These are phyloP conservation scores for Himalopsyche tibetana DNA, from an alignment of 2,888 invertebrate genomes.

Conservation along the genomic window DNA sequence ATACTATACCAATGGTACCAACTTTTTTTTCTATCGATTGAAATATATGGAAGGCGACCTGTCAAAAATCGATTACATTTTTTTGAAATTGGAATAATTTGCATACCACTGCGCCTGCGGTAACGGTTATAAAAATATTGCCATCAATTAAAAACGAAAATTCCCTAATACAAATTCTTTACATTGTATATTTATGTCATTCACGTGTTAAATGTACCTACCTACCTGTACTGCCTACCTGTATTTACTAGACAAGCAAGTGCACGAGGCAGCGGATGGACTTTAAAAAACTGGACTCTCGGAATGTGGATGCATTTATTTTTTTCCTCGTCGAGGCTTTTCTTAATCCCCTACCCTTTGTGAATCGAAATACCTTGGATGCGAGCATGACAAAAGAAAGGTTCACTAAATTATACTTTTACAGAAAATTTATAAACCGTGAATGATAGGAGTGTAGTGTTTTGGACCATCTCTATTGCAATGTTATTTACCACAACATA, in stretches of 20 bases:
- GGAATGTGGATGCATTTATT: slow-evolving; percentile 26
- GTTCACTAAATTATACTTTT: slow-evolving; percentile 4
- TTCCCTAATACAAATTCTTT: not conserved
- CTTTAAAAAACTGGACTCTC: slow-evolving; percentile 29
- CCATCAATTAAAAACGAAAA: not conserved
- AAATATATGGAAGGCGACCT: no score
- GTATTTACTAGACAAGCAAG: not conserved
- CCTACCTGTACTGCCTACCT: not conserved
- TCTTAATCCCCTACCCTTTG: not conserved
- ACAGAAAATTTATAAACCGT: slow-evolving; percentile 3
- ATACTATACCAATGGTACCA: no score
- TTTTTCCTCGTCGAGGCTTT: not conserved
- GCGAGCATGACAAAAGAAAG: slow-evolving; percentile 23
- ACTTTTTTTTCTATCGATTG: no score
- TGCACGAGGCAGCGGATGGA: slow-evolving; percentile 16
- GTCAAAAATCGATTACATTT: no score
- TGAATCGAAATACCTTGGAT: slow-evolving; percentile 12
- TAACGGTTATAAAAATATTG: no score
- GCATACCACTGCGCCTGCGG: no score
- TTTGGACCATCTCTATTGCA: not conserved
- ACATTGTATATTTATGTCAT: not conserved
- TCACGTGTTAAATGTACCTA: not conserved
- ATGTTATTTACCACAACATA: not conserved
- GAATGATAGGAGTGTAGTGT: not conserved
- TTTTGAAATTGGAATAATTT: no score